Evolutionary conservation across 2,888 invertebrate species (phyloP).

Genomic region (Onthophagus sagittarius): DNA sequence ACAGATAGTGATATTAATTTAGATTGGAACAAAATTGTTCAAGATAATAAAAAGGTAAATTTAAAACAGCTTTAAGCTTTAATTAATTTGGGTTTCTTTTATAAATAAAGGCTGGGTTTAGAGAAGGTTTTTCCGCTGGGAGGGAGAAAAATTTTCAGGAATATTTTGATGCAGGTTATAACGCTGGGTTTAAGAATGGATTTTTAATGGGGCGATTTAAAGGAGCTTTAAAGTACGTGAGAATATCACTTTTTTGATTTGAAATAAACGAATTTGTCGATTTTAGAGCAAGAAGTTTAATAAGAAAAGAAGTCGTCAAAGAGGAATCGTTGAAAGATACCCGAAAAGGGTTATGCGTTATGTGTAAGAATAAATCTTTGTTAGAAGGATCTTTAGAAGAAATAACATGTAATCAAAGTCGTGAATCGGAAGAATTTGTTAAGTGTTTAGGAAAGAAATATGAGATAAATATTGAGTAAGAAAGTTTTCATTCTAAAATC

Average conservation of each 20-base stretch:
- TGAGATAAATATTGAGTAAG: no score
- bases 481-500: no score
- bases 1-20: conserved; percentile 12
- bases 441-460: conserved; percentile 32
- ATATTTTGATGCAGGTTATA: conserved; percentile 67
- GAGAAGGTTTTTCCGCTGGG: conserved; percentile 66
- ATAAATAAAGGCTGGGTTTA: conserved; percentile 57
- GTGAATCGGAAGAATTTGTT: conserved; percentile 34
- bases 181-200: conserved; percentile 61
- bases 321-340: conserved; percentile 23
- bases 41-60: conserved; percentile 26
- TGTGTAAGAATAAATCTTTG: conserved; percentile 32
- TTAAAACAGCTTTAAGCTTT: conserved; percentile 10
- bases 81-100: not conserved
- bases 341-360: conserved; percentile 29
- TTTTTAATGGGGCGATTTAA: conserved; percentile 55
- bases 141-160: conserved; percentile 61
- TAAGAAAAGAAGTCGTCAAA: not conserved
- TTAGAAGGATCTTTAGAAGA: conserved; percentile 31
- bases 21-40: conserved; percentile 27
- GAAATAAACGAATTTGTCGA: not conserved
- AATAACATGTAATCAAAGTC: conserved; percentile 38
- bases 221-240: conserved; percentile 39
- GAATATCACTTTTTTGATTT: not conserved
- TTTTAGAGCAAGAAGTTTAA: conserved; percentile 8